These are phyloP conservation scores for Tetramorium bicarinatum DNA, from an alignment of 2,888 invertebrate genomes.

Conservation along the genomic window DNA sequence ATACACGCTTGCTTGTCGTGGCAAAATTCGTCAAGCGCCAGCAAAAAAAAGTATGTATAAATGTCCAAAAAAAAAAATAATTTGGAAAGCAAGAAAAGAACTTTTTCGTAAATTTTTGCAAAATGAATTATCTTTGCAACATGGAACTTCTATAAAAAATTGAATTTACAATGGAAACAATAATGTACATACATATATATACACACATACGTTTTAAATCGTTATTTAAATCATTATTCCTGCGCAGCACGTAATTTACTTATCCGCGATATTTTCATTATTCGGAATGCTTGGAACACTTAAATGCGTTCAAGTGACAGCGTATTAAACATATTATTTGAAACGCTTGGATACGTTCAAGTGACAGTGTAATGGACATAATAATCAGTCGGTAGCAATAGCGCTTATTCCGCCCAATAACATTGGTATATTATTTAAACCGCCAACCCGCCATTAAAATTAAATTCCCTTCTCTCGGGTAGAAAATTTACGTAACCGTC, in stretches of 20 bases:
- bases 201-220: neutral
- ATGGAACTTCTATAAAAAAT: neutral
- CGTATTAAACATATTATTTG: neutral
- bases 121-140: neutral
- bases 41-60: neutral
- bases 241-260: neutral
- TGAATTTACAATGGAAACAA: neutral
- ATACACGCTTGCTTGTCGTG: too few species aligned
- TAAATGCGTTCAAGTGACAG: neutral
- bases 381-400: neutral
- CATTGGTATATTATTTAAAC: constrained; percentile 39
- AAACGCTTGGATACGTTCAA: neutral
- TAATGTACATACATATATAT: too few species aligned
- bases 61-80: neutral
- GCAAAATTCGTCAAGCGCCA: neutral
- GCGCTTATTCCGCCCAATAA: constrained; percentile 10
- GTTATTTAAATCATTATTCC: neutral
- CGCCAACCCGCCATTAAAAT: constrained; percentile 43
- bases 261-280: neutral
- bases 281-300: neutral
- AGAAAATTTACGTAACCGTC: constrained; percentile 39
- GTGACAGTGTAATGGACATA: neutral
- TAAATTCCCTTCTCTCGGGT: constrained; percentile 27
- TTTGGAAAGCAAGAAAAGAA: neutral
- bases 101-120: neutral